These are phyloP conservation scores for Lucinisca nassula DNA, from an alignment of 2,888 invertebrate species.

Conservation along the genomic window DNA sequence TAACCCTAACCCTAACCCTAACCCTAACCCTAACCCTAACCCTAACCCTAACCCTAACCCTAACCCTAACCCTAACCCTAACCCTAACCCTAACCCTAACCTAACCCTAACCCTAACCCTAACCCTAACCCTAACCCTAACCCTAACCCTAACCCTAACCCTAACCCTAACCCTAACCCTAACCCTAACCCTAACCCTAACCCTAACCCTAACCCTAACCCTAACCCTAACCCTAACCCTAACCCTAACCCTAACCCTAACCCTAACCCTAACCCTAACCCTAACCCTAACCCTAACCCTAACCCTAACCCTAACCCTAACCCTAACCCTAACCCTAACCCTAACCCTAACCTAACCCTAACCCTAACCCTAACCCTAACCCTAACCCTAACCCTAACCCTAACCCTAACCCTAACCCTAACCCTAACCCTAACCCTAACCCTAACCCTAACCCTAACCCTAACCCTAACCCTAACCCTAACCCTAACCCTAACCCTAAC, in stretches of 20 bases:
- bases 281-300: constrained; percentile 59
- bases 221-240: constrained; percentile 64
- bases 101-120: constrained; percentile 61
- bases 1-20: constrained; percentile 21
- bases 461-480: no score
- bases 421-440: constrained; percentile 59
- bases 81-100: constrained; percentile 49
- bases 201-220: constrained; percentile 46
- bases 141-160: constrained; percentile 53
- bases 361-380: constrained; percentile 72
- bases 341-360: constrained; percentile 46
- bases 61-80: constrained; percentile 44
- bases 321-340: constrained; percentile 48
- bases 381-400: constrained; percentile 74
- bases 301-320: no score
- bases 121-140: constrained; percentile 33
- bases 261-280: constrained; percentile 67
- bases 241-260: constrained; percentile 41
- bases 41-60: constrained; percentile 53
- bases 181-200: constrained; percentile 68
- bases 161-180: constrained; percentile 61
- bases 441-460: constrained; percentile 68
- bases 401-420: constrained; percentile 71
- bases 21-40: constrained; percentile 19
- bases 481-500: constrained; percentile 60